phyloP scores from a whole-genome alignment of 1,140 invertebrate species.

The Heliconius hewitsoni region DNA sequence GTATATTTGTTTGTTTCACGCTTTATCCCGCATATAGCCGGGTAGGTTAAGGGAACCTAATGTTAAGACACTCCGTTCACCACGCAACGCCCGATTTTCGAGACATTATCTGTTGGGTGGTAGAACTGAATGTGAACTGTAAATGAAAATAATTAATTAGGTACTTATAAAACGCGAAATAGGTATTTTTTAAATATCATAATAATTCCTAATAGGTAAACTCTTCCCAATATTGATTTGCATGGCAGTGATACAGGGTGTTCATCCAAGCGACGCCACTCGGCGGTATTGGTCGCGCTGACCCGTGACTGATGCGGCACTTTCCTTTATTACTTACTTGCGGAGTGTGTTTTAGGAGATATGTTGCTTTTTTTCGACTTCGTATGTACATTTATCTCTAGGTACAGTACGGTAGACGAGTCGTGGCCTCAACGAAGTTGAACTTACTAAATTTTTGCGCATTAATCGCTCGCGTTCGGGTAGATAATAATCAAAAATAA shows the following conservation, averaged over 20 bases:
- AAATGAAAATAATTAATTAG: not conserved
- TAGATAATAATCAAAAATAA: no score
- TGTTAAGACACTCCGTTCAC: not conserved
- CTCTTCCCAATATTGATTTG: not conserved
- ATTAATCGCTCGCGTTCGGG: no score
- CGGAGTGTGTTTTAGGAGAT: constrained; percentile 15
- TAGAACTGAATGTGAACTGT: not conserved
- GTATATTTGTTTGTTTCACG: not conserved
- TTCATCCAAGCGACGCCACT: constrained; percentile 32
- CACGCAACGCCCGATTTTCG: not conserved
- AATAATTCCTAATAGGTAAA: not conserved
- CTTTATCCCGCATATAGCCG: not conserved
- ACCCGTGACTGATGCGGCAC: constrained; percentile 23
- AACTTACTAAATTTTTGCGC: no score
- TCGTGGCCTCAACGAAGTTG: no score
- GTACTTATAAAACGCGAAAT: not conserved
- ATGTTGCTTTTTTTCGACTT: not conserved
- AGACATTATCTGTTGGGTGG: not conserved
- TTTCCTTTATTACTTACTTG: constrained; percentile 34
- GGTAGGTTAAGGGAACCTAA: not conserved
- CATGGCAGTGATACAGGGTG: constrained; percentile 20
- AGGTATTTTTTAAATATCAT: not conserved
- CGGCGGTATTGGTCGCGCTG: constrained; percentile 34
- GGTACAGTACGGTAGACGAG: not conserved
- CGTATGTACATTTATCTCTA: not conserved